phyloP scores from a whole-genome alignment of 2,113 vertebrate genomes.

The Misgurnus anguillicaudatus region DNA sequence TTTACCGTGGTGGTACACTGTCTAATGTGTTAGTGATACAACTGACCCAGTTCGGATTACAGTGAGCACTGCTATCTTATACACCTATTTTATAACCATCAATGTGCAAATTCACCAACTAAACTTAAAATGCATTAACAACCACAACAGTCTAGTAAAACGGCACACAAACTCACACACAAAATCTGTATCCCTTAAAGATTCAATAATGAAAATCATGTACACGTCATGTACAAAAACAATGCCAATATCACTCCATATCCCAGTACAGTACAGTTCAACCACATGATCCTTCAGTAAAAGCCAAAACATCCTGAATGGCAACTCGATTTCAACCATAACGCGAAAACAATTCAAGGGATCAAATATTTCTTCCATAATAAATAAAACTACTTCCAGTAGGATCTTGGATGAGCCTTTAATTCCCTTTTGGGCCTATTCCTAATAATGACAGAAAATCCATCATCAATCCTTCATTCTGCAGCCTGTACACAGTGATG shows the following conservation, averaged over 20 bases:
- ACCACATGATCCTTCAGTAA: not conserved
- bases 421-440: not conserved
- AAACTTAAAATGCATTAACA: too few relatives aligned
- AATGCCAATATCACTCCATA: not conserved
- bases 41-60: slow-evolving; percentile 13
- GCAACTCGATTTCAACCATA: not conserved
- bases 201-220: not conserved
- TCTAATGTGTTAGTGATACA: not conserved
- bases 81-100: not conserved
- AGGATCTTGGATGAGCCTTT: not conserved
- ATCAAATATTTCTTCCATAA: not conserved
- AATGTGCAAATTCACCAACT: not conserved
- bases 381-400: too few relatives aligned
- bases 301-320: not conserved
- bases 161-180: not conserved
- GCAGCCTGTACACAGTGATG: not conserved
- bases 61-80: not conserved
- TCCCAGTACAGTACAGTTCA: not conserved
- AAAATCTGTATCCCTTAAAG: not conserved
- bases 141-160: not conserved
- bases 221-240: not conserved
- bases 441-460: not conserved
- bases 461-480: not conserved
- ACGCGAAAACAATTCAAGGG: not conserved
- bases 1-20: too few relatives aligned